phyloP scores from a whole-genome alignment of 2,797 vertebrate genomes.

The Adrianichthys oophorus region DNA sequence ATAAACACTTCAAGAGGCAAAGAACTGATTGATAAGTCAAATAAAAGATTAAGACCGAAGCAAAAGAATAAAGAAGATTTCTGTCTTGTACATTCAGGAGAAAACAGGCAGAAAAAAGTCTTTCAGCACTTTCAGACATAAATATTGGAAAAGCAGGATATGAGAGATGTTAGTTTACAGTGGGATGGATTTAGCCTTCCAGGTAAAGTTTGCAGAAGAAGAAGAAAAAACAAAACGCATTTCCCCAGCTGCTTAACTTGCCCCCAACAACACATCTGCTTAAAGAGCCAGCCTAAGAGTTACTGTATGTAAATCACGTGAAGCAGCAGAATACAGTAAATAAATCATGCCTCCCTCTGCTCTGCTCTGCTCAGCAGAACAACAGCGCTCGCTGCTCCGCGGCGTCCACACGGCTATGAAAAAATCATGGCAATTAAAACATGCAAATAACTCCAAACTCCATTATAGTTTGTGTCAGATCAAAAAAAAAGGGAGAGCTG shows the following conservation, averaged over 20 bases:
- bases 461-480: slow-evolving; percentile 26
- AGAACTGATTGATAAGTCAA: slow-evolving; percentile 56
- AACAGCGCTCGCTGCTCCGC: slow-evolving; percentile 26
- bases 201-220: slow-evolving; percentile 46
- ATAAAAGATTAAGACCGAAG: slow-evolving; percentile 74
- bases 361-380: slow-evolving; percentile 51
- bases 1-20: slow-evolving; percentile 50
- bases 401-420: slow-evolving; percentile 38
- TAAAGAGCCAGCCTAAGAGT: slow-evolving; percentile 15
- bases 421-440: slow-evolving; percentile 61
- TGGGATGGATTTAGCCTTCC: slow-evolving; percentile 40
- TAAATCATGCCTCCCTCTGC: slow-evolving; percentile 62
- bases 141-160: slow-evolving; percentile 4
- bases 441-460: slow-evolving; percentile 51
- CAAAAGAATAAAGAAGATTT: slow-evolving; percentile 32
- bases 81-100: too few relatives aligned
- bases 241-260: slow-evolving; percentile 31
- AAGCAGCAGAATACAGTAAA: slow-evolving; percentile 47
- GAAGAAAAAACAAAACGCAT: slow-evolving; percentile 32
- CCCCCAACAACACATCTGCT: slow-evolving; percentile 22
- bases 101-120: too few relatives aligned
- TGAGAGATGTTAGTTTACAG: slow-evolving; percentile 20
- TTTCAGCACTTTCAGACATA: too few relatives aligned
- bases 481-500: slow-evolving; percentile 4
- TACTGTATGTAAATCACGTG: slow-evolving; percentile 51